These are phyloP conservation scores for Microcaecilia unicolor DNA, from an alignment of 2,797 vertebrate genomes.

Conservation along the genomic window DNA sequence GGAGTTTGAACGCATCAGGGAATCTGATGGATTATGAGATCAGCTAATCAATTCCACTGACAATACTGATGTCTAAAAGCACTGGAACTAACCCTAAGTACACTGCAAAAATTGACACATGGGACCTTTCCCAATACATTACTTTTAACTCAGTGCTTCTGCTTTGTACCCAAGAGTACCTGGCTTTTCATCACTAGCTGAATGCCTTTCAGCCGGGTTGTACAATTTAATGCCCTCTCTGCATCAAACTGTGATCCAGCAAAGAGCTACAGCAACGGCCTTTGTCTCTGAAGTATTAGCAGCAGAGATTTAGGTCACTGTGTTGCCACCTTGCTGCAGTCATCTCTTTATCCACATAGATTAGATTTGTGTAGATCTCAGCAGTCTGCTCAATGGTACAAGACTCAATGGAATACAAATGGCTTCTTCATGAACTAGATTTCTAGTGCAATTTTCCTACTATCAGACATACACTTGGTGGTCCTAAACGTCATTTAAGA, in stretches of 20 bases:
- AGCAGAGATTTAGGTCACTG: conserved; percentile 23
- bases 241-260: conserved; percentile 21
- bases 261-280: conserved; percentile 11
- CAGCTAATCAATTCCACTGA: conserved; percentile 83
- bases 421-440: conserved; percentile 68
- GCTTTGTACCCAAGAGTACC: conserved; percentile 44
- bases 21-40: conserved; percentile 68
- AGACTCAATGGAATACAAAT: conserved; percentile 77
- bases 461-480: conserved; percentile 61
- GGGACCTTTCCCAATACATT: conserved; percentile 48
- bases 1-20: conserved; percentile 71
- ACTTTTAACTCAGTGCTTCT: conserved; percentile 63
- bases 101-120: conserved; percentile 15
- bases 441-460: conserved; percentile 45
- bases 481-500: conserved; percentile 51
- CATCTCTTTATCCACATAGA: conserved; percentile 21
- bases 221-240: conserved; percentile 33
- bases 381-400: conserved; percentile 10
- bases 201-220: conserved; percentile 48
- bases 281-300: conserved; percentile 18
- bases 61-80: conserved; percentile 76
- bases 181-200: conserved; percentile 52
- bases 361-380: conserved; percentile 47
- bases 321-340: conserved; percentile 17
- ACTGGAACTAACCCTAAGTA: conserved; percentile 41